Base-by-base conservation (phyloP, 2,888 invertebrate species). In the Athalia rosae region DNA sequence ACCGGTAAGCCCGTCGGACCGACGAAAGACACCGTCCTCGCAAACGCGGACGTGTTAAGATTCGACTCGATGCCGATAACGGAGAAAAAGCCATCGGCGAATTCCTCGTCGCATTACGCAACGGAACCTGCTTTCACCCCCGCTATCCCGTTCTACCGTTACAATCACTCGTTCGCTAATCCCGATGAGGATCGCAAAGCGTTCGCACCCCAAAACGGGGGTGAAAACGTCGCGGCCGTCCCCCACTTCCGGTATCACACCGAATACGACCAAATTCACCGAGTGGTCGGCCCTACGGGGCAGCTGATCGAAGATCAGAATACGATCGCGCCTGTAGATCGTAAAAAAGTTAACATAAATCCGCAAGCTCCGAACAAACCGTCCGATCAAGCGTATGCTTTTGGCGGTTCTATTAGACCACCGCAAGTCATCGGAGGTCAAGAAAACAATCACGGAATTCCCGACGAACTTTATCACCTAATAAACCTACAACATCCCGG, bases 401-500 rank as follows among this genome's bases (percentile, higher is more conserved):
- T 28, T 28, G 28, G 28, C 28, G 28, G 28, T 28, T 28, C 82
- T 0, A 80, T 79, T n/a, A 81, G 84, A 15, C 61, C 77, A 0
- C 86, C 63, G 5, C 63, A 86, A 76, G 80, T 82, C 8, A 28
- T 28, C 28, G 82, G 78, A 63, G 83, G 83, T 13, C 81, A 83
- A 43, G 81, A 82, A 3, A n/a, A 50, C 59, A 78, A 28, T 3
- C 76, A 83, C 3, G 83, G 63, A 41, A 81, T 86, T 1, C 86
- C 87, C 0, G 88, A 88, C 3, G 87, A 89, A 43, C 79, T 89
- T 0, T 87, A 88, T 59, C 88, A 85, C 77, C 76, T 89, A 73
- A 87, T 88, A 7, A 89, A 87, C 66, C 82, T 85, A 3, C 88
- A 88, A 28, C 88, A 89, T 80, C 88, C 89, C 4, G 89, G 86